Evolutionary conservation across 2,113 vertebrate genomes (phyloP).

Genomic region (Pollachius pollachius): DNA sequence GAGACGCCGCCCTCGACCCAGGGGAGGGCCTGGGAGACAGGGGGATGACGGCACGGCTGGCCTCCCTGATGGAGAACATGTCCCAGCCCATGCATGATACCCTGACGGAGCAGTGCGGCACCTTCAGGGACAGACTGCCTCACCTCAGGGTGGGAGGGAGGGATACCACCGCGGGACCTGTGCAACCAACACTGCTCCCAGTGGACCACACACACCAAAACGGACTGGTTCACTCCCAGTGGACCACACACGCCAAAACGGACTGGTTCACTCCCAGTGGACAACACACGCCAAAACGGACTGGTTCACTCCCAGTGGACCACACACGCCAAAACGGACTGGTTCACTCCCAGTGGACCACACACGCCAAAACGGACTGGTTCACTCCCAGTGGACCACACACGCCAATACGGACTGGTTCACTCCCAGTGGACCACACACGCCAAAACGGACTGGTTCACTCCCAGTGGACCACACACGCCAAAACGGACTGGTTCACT

Average conservation of each 20-base stretch:
- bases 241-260: too few relatives aligned
- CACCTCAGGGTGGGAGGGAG: neutral
- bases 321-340: neutral
- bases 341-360: neutral
- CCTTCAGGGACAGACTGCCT: neutral
- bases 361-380: too few relatives aligned
- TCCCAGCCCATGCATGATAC: neutral
- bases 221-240: neutral
- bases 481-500: neutral
- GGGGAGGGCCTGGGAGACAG: neutral
- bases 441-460: neutral
- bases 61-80: slow-evolving; percentile 2
- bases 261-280: too few relatives aligned
- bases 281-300: too few relatives aligned
- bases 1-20: neutral
- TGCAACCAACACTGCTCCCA: neutral
- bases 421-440: neutral
- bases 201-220: neutral
- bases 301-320: neutral
- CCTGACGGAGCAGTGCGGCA: neutral
- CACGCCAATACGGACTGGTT: too few relatives aligned
- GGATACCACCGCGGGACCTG: neutral
- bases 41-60: neutral
- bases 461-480: neutral
- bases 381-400: neutral